Percentiles rank a stretch among this genome's conserved stretches.
Conservation (phyloP, 2,113 vertebrate genomes). For the Otis tarda region DNA sequence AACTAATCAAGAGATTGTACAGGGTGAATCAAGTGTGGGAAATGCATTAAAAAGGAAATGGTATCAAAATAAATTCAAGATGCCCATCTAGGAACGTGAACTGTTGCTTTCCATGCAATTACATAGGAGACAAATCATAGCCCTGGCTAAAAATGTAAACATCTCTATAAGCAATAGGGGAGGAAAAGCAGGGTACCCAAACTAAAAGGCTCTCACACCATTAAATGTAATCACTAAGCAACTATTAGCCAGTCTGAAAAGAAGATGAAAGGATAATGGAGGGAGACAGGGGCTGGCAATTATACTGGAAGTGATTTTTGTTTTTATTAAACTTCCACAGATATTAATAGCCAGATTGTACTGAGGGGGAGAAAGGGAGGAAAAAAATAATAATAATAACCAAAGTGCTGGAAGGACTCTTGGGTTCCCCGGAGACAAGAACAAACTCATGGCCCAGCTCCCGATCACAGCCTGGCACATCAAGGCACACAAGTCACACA, state of each 20-base stretch:
- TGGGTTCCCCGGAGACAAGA: background rate
- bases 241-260: conserved; percentile 34
- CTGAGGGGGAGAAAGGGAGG: background rate
- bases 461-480: accelerated
- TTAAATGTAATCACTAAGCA: conserved; percentile 56
- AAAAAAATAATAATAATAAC: background rate
- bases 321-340: conserved; percentile 2
- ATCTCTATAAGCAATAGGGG: conserved; percentile 11
- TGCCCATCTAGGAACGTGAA: conserved; percentile 25
- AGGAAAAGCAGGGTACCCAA: conserved; percentile 27
- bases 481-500: accelerated
- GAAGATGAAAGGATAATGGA: conserved; percentile 72
- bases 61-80: conserved; percentile 51
- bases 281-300: background rate
- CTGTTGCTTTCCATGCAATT: conserved; percentile 19
- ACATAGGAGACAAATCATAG: conserved; percentile 33
- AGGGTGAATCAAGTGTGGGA: background rate
- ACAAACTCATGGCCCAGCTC: accelerated
- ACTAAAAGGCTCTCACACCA: conserved; percentile 58
- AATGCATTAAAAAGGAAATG: background rate
- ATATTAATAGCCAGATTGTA: background rate
- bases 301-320: conserved; percentile 1
- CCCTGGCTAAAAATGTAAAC: conserved; percentile 49
- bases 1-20: background rate
- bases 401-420: background rate